Evolutionary conservation across 92 coral and sea anemone species (phyloP).

Genomic region (Porites lobata): DNA sequence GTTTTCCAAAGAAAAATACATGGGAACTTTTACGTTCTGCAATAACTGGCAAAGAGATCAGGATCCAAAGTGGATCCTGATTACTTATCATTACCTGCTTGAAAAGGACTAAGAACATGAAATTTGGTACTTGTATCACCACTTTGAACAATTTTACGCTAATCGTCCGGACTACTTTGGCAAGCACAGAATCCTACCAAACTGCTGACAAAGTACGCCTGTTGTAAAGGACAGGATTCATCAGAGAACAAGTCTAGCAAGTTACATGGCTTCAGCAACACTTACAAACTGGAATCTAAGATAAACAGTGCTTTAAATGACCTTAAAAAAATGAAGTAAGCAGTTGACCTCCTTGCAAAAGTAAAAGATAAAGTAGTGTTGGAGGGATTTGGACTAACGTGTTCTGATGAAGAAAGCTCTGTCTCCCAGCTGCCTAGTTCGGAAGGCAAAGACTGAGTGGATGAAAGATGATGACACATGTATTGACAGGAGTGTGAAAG

Average conservation of each 20-base stretch:
- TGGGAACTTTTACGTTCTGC: no score
- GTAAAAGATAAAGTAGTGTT: conserved; percentile 53
- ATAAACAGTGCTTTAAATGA: conserved; percentile 36
- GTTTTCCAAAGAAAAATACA: no score
- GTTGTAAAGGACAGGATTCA: conserved; percentile 54
- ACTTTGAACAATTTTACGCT: no score
- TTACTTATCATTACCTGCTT: no score
- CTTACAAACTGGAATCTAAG: conserved; percentile 41
- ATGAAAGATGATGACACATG: conserved; percentile 10
- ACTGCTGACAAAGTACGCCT: conserved; percentile 45
- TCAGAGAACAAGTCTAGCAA: conserved; percentile 36
- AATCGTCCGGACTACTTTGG: conserved; percentile 18
- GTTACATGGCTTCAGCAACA: conserved; percentile 62
- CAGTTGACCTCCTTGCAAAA: conserved; percentile 49
- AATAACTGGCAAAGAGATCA: no score
- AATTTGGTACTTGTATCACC: no score
- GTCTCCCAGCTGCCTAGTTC: conserved; percentile 1
- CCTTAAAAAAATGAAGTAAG: conserved; percentile 53
- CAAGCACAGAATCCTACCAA: conserved; percentile 56
- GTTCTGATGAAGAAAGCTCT: conserved; percentile 20
- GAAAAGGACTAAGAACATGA: no score
- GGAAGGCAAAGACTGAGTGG: conserved; percentile 22
- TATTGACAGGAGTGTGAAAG: neutral
- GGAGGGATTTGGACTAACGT: conserved; percentile 49
- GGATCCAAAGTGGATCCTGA: no score